These are phyloP conservation scores for Lagria hirta DNA, from an alignment of 2,888 invertebrate genomes.

Conservation along the genomic window DNA sequence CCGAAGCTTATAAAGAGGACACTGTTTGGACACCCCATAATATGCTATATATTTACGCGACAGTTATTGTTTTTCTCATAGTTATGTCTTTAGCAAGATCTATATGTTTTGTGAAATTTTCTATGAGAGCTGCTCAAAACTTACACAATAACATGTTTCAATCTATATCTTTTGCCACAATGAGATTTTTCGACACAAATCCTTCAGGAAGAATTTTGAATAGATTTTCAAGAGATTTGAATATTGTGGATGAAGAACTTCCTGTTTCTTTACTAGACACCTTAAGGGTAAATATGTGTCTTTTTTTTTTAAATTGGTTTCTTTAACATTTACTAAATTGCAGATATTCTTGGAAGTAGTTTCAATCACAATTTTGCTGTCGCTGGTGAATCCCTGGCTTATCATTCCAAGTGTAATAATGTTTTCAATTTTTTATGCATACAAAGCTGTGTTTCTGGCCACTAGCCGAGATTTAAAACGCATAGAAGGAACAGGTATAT, in stretches of 20 bases:
- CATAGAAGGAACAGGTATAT: slow-evolving; percentile 66
- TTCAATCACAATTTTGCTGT: slow-evolving; percentile 63
- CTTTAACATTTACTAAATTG: slow-evolving; percentile 12
- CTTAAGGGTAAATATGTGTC: slow-evolving; percentile 24
- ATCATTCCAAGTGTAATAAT: slow-evolving; percentile 65
- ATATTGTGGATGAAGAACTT: slow-evolving; percentile 56
- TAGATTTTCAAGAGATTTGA: slow-evolving; percentile 69
- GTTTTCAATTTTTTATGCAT: slow-evolving; percentile 61
- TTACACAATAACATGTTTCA: slow-evolving; percentile 57
- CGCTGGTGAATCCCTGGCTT: slow-evolving; percentile 67
- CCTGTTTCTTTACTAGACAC: slow-evolving; percentile 56
- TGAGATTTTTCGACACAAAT: slow-evolving; percentile 68
- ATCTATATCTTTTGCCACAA: slow-evolving; percentile 61
- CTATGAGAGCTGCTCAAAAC: slow-evolving; percentile 56
- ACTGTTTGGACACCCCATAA: slow-evolving; percentile 29
- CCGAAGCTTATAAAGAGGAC: neutral
- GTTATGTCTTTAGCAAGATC: slow-evolving; percentile 53
- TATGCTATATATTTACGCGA: slow-evolving; percentile 50
- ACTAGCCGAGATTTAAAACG: slow-evolving; percentile 72
- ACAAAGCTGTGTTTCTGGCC: slow-evolving; percentile 67
- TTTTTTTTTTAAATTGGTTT: too few species aligned
- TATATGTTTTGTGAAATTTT: slow-evolving; percentile 56
- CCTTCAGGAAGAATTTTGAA: slow-evolving; percentile 64
- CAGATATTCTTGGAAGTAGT: slow-evolving; percentile 34
- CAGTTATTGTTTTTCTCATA: slow-evolving; percentile 44